Base-by-base conservation (phyloP, 2,888 invertebrate genomes). In the Leptopterna dolabrata region DNA sequence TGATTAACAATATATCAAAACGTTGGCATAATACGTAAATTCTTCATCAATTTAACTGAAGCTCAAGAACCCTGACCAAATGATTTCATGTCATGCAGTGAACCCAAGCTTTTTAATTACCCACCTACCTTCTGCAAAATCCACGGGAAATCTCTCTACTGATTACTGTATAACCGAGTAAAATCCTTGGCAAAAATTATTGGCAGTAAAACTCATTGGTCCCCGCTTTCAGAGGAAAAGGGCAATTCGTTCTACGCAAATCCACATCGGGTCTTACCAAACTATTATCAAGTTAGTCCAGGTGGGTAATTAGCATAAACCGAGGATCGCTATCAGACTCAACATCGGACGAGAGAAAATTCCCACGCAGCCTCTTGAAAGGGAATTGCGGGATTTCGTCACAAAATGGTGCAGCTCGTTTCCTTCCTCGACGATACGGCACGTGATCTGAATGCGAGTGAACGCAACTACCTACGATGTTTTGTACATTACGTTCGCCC, bases 401-500 rank as follows among this genome's bases (percentile, higher is more conserved):
- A 63, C 63, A 63, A 63, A 63, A 63, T 63, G 19, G 63, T 63
- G 19, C 63, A 19, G 63, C 24, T 19, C 24, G 63, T 27, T 36
- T 36, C 36, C 36, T 36, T 36, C 36, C 36, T n/a, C n/a, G n/a
- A n/a, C n/a, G n/a, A n/a, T n/a, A n/a, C n/a, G n/a, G 73, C 73
- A 73, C 73, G 73, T 73, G 73, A 73, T 73, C 41, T 1, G 36
- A 73, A n/a, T n/a, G n/a, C n/a, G n/a, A n/a, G n/a, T n/a, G n/a
- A n/a, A n/a, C n/a, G n/a, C n/a, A n/a, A n/a, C n/a, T n/a, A 36
- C 73, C 73, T 73, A 73, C 73, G n/a, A 63, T 11, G 73, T 41
- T 73, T 71, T 36, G n/a, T n/a, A 36, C 36, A 36, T 36, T 73
- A 41, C 73, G 36, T 73, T 29, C 73, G 73, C 73, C 73, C 73